Conservation (phyloP, 2,888 invertebrate genomes). For the Steinernema hermaphroditum region DNA sequence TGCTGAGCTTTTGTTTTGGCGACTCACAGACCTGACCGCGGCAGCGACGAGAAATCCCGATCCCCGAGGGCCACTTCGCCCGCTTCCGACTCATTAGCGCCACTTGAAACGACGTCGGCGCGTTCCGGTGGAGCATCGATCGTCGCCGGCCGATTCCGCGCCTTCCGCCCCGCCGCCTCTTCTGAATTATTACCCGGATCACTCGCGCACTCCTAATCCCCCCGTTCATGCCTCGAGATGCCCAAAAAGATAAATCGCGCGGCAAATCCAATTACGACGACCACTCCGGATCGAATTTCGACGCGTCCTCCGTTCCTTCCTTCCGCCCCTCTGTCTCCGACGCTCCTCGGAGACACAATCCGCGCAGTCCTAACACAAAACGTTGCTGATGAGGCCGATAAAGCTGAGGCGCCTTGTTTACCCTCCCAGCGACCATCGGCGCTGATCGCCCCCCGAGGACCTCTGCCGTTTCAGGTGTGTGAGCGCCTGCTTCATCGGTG, state of each 20-base stretch:
- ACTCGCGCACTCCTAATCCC: constrained; percentile 28
- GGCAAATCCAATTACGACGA: constrained; percentile 18
- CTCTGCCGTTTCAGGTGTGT: constrained; percentile 53
- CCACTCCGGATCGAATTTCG: constrained; percentile 24
- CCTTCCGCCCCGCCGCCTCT: not conserved
- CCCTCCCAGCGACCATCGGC: not conserved
- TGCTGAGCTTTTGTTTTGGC: constrained; percentile 14
- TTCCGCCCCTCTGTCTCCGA: too few relatives aligned
- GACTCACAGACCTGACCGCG: not conserved
- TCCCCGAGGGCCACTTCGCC: constrained; percentile 23
- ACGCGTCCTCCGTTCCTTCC: too few relatives aligned
- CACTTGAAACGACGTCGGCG: constrained; percentile 23
- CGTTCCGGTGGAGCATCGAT: too few relatives aligned
- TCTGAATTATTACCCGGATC: constrained; percentile 26
- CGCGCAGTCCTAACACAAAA: constrained; percentile 18
- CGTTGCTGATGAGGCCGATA: constrained; percentile 17
- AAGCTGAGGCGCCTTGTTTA: constrained; percentile 6
- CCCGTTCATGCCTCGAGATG: constrained; percentile 8
- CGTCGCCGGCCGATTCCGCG: not conserved
- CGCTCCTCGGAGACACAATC: not conserved
- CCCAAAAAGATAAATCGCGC: constrained; percentile 24
- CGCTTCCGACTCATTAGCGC: constrained; percentile 29
- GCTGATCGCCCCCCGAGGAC: constrained; percentile 6
- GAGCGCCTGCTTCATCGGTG: constrained; percentile 59
- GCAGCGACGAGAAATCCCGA: not conserved